phyloP scores from a whole-genome alignment of 1,140 invertebrate species.

The Periplaneta americana region DNA sequence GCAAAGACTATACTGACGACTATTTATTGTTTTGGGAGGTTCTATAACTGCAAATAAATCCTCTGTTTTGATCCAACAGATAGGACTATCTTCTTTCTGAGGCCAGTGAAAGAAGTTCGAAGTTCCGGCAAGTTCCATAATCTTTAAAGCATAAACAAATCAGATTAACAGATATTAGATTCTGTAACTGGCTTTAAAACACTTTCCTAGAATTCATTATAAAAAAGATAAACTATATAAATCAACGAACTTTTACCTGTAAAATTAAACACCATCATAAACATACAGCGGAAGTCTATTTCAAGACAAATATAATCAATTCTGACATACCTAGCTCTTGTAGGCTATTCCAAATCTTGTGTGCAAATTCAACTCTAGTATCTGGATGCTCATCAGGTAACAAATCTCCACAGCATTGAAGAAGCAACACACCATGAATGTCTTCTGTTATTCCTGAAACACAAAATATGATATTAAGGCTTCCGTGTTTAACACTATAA shows the following conservation, averaged over 20 bases:
- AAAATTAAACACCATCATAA: too few relatives aligned
- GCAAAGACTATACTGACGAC: neutral
- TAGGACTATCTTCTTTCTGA: neutral
- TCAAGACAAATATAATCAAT: too few relatives aligned
- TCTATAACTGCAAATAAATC: neutral
- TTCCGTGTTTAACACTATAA: too few relatives aligned
- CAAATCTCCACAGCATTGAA: neutral
- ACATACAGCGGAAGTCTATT: too few relatives aligned
- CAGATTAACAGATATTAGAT: too few relatives aligned
- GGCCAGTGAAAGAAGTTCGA: neutral
- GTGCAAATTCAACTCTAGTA: neutral
- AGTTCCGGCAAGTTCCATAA: neutral
- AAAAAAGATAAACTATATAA: too few relatives aligned
- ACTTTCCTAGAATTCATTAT: too few relatives aligned
- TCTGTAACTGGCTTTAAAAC: too few relatives aligned
- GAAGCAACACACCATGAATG: neutral
- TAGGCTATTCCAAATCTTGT: neutral
- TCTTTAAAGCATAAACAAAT: too few relatives aligned
- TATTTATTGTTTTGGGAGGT: neutral
- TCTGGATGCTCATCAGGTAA: neutral
- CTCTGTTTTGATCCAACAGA: constrained; percentile 1
- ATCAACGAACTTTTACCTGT: too few relatives aligned
- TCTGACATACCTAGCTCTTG: neutral
- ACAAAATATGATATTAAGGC: too few relatives aligned
- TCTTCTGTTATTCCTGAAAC: neutral